A percentile compares a stretch with the other conserved stretches of the same genome.
phyloP scores from a whole-genome alignment of 2,888 invertebrate genomes.

The Glyphotaelius pellucidus region DNA sequence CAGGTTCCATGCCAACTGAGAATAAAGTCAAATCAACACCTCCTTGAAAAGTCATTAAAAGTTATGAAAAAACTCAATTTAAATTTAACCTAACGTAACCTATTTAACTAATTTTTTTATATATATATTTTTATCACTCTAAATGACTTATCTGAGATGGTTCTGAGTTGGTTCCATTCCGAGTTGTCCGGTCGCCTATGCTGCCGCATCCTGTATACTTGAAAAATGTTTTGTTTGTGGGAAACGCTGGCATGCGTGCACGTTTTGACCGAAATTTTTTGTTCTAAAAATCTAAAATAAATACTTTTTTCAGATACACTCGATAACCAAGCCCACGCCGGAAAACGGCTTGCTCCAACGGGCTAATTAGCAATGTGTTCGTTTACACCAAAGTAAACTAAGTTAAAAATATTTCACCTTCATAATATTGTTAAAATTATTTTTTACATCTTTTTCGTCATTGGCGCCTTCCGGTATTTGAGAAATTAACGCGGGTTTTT shows the following conservation, averaged over 20 bases:
- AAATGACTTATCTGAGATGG: too few species aligned
- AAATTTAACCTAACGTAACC: too few species aligned
- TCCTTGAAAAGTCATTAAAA: too few species aligned
- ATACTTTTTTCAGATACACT: neutral
- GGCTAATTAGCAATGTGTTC: slow-evolving; percentile 49
- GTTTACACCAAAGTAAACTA: slow-evolving; percentile 47
- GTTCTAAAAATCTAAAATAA: neutral
- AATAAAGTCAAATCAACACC: too few species aligned
- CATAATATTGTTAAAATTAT: slow-evolving; percentile 13
- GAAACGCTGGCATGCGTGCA: neutral
- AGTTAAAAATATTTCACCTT: slow-evolving; percentile 29
- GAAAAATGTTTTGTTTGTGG: neutral
- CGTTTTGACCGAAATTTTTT: neutral
- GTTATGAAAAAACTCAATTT: too few species aligned
- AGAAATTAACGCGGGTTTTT: neutral
- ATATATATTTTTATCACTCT: too few species aligned
- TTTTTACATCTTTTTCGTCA: slow-evolving; percentile 22
- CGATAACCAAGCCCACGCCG: slow-evolving; percentile 38
- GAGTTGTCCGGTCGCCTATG: too few species aligned
- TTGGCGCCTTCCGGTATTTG: slow-evolving; percentile 21
- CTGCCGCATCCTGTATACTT: too few species aligned
- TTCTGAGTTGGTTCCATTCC: too few species aligned
- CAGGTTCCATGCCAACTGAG: too few species aligned
- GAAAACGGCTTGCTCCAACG: slow-evolving; percentile 31
- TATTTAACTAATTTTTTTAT: too few species aligned